Percentiles rank a stretch among this genome's conserved stretches.
phyloP scores from a whole-genome alignment of 2,888 invertebrate genomes.

The Sylvicola cinctus region DNA sequence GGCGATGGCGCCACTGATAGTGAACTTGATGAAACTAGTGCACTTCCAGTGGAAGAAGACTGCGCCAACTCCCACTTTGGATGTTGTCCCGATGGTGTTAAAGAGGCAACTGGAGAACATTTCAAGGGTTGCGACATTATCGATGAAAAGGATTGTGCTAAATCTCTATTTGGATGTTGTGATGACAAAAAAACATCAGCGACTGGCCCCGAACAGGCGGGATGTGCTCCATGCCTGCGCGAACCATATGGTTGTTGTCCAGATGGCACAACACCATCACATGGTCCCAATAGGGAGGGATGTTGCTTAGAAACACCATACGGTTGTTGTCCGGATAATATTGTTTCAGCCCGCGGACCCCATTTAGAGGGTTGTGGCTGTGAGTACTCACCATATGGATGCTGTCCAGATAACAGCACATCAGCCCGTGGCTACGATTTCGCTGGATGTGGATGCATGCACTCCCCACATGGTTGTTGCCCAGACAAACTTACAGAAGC shows the following conservation, averaged over 20 bases:
- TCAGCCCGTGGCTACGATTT: constrained; percentile 57
- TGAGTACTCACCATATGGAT: constrained; percentile 51
- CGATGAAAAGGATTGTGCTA: constrained; percentile 31
- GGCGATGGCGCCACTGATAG: constrained; percentile 28
- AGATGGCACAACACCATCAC: constrained; percentile 65
- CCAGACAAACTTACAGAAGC: constrained; percentile 63
- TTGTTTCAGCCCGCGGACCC: constrained; percentile 60
- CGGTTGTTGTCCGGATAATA: constrained; percentile 87
- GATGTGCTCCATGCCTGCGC: constrained; percentile 51
- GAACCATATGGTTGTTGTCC: constrained; percentile 71
- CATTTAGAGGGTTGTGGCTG: constrained; percentile 64
- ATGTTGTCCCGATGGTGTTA: constrained; percentile 66
- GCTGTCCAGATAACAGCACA: constrained; percentile 68
- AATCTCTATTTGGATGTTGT: constrained; percentile 52
- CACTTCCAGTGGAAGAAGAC: constrained; percentile 32
- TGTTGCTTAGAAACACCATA: constrained; percentile 51
- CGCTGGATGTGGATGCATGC: constrained; percentile 65
- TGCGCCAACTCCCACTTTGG: constrained; percentile 50
- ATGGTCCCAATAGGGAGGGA: constrained; percentile 64
- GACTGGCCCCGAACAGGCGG: constrained; percentile 44
- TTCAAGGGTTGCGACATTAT: constrained; percentile 54
- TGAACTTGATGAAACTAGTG: constrained; percentile 54
- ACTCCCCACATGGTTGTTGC: constrained; percentile 59
- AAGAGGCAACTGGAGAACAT: constrained; percentile 61
- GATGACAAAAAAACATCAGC: constrained; percentile 44